Evolutionary conservation across 1,140 invertebrate species (phyloP), one percentile per base, ranked within the genome.

Genomic region (Portunus trituberculatus): DNA sequence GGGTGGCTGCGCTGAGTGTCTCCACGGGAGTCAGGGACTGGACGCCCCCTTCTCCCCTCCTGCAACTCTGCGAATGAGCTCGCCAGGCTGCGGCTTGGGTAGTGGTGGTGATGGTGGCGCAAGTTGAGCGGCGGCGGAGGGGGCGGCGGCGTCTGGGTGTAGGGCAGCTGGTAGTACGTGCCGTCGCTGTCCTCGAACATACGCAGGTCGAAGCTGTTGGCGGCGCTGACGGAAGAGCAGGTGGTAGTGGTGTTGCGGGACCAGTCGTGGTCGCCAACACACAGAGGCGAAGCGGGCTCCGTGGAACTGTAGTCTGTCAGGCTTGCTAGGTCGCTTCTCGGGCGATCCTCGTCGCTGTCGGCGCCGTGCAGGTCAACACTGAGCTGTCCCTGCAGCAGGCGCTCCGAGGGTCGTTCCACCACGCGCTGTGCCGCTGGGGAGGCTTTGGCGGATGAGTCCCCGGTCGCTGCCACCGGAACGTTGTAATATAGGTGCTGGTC

Each of bases 181-280:
- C 92, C 95, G n/a, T 96, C 95, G 88, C 39, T 89, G 89, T 96
- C 94, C 46, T 96, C 94, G 46, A 93, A 96, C 91, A 96, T 95
- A 0, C 91, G 29, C 20, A 92, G 88, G 84, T 96, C 95, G 88
- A 94, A 94, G 45, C 89, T 95, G 84, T 92, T 94, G 10, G 94
- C 91, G 31, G 90, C 83, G 82, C 92, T 89, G 39, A 95, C 87
- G 52, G 96, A 95, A 8, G 96, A 95, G 52, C 93, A 94, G 8
- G 96, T 95, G 8, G 96, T 95, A 31, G 83, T 95, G n/a, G 94
- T 76, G 76, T 95, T 95, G 7, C 93, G 93, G 59, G 90, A 90
- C 45, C 89, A 96, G 48, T 96, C 91, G 48, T 88, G 48, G 39
- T 95, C 95, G 14, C 88, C 87, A 28, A 45, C 25, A 7, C 28